A percentile compares a stretch with the other conserved stretches of the same genome.
phyloP scores from a whole-genome alignment of 2,797 vertebrate genomes.

The Melanotaenia pygmaea region DNA sequence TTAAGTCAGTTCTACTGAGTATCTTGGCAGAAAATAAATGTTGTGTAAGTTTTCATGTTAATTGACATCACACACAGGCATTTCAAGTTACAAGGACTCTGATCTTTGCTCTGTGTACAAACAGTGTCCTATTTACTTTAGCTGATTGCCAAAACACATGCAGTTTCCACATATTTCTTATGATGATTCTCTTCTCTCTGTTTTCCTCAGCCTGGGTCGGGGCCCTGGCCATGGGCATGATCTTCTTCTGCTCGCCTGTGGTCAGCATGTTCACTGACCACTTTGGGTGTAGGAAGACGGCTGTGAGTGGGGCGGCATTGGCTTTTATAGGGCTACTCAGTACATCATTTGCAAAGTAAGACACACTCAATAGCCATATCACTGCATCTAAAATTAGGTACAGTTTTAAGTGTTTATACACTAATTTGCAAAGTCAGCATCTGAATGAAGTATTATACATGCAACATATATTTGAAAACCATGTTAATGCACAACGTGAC shows the following conservation, averaged over 20 bases:
- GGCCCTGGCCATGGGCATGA: conserved; percentile 97
- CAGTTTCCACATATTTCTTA: conserved; percentile 12
- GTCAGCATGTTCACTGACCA: conserved; percentile 99
- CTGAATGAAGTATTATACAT: neutral
- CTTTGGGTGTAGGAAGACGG: conserved; percentile 94
- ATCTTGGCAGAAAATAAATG: neutral
- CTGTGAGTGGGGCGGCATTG: conserved; percentile 89
- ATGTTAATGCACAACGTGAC: no score
- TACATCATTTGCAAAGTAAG: conserved; percentile 97
- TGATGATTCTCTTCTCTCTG: conserved; percentile 26
- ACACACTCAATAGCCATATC: neutral
- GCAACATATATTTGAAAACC: neutral
- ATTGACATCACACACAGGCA: neutral
- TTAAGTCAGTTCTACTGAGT: neutral
- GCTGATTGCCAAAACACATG: neutral
- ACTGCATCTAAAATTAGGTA: neutral
- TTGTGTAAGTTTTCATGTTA: neutral
- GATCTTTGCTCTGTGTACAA: conserved; percentile 17
- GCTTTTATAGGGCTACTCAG: conserved; percentile 94
- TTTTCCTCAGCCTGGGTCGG: conserved; percentile 91
- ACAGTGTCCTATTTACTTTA: conserved; percentile 18
- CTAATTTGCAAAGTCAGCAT: neutral
- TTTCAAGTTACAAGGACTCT: conserved; percentile 10
- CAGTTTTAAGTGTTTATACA: neutral
- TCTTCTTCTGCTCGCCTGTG: conserved; percentile 97